A percentile compares a stretch with the other conserved stretches of the same genome.
Conservation (phyloP, 2,888 invertebrate species). For the Lepetodrilus schrolli region DNA sequence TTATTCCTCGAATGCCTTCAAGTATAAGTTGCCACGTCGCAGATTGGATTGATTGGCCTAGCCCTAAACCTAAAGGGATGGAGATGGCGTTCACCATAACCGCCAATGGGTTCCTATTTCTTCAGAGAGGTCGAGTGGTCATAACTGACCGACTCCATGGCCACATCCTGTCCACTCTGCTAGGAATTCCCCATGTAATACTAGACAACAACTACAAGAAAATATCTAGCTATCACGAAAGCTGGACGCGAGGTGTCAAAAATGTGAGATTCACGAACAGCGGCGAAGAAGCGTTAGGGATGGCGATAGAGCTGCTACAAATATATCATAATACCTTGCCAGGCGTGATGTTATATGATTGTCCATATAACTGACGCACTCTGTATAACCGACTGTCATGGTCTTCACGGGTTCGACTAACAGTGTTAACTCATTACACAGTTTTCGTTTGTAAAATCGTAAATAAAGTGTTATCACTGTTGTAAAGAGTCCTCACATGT, state of each 20-base stretch:
- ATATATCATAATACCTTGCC: background rate
- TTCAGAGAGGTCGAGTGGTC: conserved; percentile 43
- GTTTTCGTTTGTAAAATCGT: too few relatives aligned
- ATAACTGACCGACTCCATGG: conserved; percentile 48
- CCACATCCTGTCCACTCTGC: conserved; percentile 42
- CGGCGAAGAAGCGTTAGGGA: conserved; percentile 17
- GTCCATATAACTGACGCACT: too few relatives aligned
- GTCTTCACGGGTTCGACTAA: too few relatives aligned
- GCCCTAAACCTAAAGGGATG: conserved; percentile 25
- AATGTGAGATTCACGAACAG: conserved; percentile 24
- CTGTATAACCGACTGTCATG: too few relatives aligned
- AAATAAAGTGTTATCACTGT: too few relatives aligned
- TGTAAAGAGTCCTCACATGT: too few relatives aligned
- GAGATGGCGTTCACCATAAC: conserved; percentile 33
- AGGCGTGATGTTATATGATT: too few relatives aligned
- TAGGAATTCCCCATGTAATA: conserved; percentile 47
- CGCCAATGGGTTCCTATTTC: conserved; percentile 33
- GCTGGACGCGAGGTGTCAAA: conserved; percentile 37
- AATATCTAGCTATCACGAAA: conserved; percentile 37
- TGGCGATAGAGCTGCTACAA: background rate
- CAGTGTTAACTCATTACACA: too few relatives aligned
- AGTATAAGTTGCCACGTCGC: background rate
- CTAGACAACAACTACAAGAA: conserved; percentile 43
- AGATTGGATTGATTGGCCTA: conserved; percentile 30
- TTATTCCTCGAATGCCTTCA: conserved; percentile 3